Evolutionary conservation across 2,113 vertebrate genomes (phyloP).

Genomic region (Asarcornis scutulata): DNA sequence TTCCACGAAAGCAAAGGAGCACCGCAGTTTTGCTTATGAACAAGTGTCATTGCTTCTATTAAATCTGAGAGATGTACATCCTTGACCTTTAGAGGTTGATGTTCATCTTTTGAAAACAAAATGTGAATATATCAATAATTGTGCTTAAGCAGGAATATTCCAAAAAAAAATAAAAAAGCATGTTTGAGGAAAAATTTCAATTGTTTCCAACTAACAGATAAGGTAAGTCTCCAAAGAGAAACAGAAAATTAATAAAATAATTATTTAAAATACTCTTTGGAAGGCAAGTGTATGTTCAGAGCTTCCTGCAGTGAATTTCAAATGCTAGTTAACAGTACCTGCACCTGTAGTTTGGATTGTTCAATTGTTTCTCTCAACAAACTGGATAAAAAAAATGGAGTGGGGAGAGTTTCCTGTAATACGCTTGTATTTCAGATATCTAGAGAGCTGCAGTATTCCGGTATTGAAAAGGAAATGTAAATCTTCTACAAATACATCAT

Average conservation of each 20-base stretch:
- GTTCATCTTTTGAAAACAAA: not conserved
- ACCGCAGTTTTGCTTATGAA: not conserved
- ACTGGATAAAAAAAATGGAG: not conserved
- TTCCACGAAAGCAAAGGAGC: no score
- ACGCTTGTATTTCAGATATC: constrained; percentile 76
- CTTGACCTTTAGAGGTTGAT: not conserved
- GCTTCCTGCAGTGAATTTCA: constrained; percentile 11
- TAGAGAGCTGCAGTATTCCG: constrained; percentile 85
- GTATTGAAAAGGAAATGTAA: constrained; percentile 86
- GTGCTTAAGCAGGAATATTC: not conserved
- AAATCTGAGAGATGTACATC: not conserved
- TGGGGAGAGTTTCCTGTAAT: not conserved
- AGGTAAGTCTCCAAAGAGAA: not conserved
- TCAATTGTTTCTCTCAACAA: constrained; percentile 8
- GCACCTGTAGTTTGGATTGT: constrained; percentile 17
- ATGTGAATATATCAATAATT: not conserved
- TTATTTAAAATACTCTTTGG: constrained; percentile 3
- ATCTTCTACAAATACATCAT: constrained; percentile 76
- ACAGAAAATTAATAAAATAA: not conserved
- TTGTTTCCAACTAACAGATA: not conserved
- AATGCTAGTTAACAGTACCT: not conserved
- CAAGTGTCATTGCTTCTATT: not conserved
- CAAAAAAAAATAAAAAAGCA: not conserved
- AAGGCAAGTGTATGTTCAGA: not conserved
- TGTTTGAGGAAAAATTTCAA: not conserved